These are phyloP conservation scores for Champsocephalus esox DNA, from an alignment of 2,797 vertebrate genomes.

Conservation along the genomic window DNA sequence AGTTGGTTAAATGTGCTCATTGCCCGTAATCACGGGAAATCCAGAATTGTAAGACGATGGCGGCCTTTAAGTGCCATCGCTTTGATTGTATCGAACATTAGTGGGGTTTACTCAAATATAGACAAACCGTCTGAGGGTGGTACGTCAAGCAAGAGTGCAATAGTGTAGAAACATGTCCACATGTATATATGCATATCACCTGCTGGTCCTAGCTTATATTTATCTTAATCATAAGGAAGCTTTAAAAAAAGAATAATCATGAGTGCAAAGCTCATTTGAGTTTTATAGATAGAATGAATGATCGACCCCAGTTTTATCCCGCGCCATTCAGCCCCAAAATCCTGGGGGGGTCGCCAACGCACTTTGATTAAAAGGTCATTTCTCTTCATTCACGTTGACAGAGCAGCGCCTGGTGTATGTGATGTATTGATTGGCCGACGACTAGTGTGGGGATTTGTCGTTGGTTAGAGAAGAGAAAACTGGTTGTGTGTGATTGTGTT, in stretches of 20 bases:
- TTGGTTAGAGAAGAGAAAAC: background rate
- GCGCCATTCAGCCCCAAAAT: conserved; percentile 19
- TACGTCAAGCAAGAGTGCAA: conserved; percentile 56
- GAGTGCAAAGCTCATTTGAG: conserved; percentile 23
- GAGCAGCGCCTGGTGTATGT: conserved; percentile 29
- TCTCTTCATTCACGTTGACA: background rate
- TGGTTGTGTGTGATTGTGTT: conserved; percentile 45
- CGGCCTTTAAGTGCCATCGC: conserved; percentile 35
- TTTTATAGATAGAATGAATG: conserved; percentile 21
- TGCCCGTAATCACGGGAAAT: conserved; percentile 45
- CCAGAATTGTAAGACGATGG: conserved; percentile 67
- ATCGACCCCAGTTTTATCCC: conserved; percentile 47
- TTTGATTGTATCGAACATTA: conserved; percentile 56
- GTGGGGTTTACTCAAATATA: conserved; percentile 34
- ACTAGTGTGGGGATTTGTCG: background rate
- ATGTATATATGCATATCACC: conserved; percentile 47
- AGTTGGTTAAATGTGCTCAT: conserved; percentile 31
- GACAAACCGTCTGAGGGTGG: conserved; percentile 19
- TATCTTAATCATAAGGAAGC: conserved; percentile 38
- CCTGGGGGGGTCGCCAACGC: conserved; percentile 38
- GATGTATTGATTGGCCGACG: conserved; percentile 9
- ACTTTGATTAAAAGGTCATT: conserved; percentile 58
- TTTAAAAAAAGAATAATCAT: conserved; percentile 35
- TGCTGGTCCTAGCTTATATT: conserved; percentile 38
- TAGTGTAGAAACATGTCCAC: conserved; percentile 57